Conservation (phyloP, 2,113 vertebrate species). For the Myotis yumanensis region DNA sequence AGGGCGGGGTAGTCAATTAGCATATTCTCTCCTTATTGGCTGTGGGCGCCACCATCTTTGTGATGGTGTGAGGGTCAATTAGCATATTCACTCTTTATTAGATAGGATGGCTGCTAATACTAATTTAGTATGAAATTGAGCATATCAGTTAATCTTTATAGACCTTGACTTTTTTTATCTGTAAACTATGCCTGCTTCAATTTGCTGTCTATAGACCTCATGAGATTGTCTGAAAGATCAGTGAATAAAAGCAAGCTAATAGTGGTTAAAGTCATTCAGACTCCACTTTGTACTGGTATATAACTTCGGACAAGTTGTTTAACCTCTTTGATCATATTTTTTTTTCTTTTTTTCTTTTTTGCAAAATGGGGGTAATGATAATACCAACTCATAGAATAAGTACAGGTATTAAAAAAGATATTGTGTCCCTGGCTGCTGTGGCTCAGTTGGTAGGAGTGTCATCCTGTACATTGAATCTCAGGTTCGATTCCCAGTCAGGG, state of each 20-base stretch:
- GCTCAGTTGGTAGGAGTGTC: background rate
- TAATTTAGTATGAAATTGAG: background rate
- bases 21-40: too few relatives aligned
- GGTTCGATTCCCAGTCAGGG: background rate
- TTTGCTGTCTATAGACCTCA: background rate
- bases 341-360: background rate
- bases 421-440: background rate
- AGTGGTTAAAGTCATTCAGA: background rate
- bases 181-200: background rate
- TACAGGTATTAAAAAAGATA: background rate
- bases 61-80: too few relatives aligned
- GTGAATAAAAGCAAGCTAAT: background rate
- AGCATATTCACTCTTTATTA: too few relatives aligned
- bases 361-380: background rate
- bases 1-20: too few relatives aligned
- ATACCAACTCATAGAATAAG: background rate
- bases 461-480: background rate
- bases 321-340: background rate
- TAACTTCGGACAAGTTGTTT: background rate
- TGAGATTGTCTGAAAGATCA: background rate
- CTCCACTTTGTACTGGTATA: background rate
- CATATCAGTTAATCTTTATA: constrained; percentile 8
- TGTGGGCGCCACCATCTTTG: too few relatives aligned
- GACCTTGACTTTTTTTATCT: background rate
- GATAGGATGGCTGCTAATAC: background rate